Evolutionary conservation across 2,113 vertebrate species (phyloP), one percentile per base, ranked within the genome.

Genomic region (Siniperca chuatsi): DNA sequence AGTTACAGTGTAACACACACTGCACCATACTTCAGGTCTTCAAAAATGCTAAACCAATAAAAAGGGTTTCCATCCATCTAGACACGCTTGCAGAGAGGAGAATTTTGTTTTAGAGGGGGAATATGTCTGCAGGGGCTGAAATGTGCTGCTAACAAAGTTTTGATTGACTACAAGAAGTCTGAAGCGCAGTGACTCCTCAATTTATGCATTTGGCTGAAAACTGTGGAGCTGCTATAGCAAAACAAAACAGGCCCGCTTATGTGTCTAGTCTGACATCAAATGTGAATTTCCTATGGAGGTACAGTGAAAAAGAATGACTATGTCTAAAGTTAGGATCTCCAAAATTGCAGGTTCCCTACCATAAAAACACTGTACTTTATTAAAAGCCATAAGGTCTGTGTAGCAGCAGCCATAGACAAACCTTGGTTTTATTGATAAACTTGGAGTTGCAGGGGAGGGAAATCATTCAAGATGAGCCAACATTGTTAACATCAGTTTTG

Each of bases 21-120:
- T 61, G 88, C 83, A 62, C 92, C 91, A 88, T 89, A 88, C 75
- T 86, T 92, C 85, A 92, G 79, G 79, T 91, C 82, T 90, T 93
- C 75, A 89, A 89, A 91, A 93, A 94, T 91, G 90, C 84, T 93
- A 93, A 94, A 94, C 89, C 89, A 93, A 94, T 94, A 92, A 93
- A 93, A 92, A 70, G 70, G 71, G 72, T 90, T 93, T 92, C 92
- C 91, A 92, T 94, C 87, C 81, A 87, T 92, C 90, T 85, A 81
- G 60, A 82, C 84, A 78, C n/a, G 72, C 84, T 78, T 16, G 20
- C 73, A 87, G 52, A 87, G 79, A 84, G 74, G 75, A 29, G 29
- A 89, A 86, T 80, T 73, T 80, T 74, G 76, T 81, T 88, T 92
- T 72, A 71, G 74, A 29, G 55, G 67, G 58, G 55, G 42, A 44